Percentiles rank a stretch among this genome's conserved stretches.
These are phyloP conservation scores for Zapus hudsonius DNA, from an alignment of 2,113 vertebrate genomes.

Conservation along the genomic window DNA sequence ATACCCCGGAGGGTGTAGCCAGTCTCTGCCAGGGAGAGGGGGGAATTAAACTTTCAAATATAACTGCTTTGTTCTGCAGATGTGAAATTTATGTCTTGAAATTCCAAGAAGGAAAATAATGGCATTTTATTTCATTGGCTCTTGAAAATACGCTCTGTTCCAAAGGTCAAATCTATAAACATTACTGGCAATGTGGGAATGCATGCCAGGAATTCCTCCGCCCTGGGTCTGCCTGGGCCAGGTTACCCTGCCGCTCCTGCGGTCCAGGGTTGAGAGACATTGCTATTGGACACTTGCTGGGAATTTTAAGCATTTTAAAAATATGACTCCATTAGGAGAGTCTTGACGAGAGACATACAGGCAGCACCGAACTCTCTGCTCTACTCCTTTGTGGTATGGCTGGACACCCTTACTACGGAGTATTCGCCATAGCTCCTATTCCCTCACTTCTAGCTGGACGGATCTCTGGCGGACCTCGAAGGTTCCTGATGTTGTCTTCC, in stretches of 20 bases:
- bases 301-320: conserved; percentile 64
- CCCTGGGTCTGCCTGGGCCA: conserved; percentile 23
- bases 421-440: neutral
- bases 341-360: conserved; percentile 28
- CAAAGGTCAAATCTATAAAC: conserved; percentile 73
- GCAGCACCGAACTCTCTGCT: conserved; percentile 8
- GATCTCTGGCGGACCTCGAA: neutral
- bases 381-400: neutral
- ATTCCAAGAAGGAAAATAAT: conserved; percentile 75
- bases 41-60: conserved; percentile 20
- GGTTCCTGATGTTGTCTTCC: conserved; percentile 38
- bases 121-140: conserved; percentile 75
- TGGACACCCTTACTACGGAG: neutral
- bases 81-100: conserved; percentile 66
- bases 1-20: neutral
- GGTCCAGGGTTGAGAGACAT: conserved; percentile 61
- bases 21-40: neutral
- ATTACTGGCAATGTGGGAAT: conserved; percentile 72
- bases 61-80: conserved; percentile 61
- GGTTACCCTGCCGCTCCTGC: neutral
- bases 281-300: conserved; percentile 64
- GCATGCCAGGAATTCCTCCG: conserved; percentile 72
- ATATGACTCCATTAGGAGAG: conserved; percentile 48
- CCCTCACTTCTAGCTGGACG: conserved; percentile 3
- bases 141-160: conserved; percentile 61